Evolutionary conservation across 1,140 invertebrate species (phyloP).

Genomic region (Hypsibius dujardini): DNA sequence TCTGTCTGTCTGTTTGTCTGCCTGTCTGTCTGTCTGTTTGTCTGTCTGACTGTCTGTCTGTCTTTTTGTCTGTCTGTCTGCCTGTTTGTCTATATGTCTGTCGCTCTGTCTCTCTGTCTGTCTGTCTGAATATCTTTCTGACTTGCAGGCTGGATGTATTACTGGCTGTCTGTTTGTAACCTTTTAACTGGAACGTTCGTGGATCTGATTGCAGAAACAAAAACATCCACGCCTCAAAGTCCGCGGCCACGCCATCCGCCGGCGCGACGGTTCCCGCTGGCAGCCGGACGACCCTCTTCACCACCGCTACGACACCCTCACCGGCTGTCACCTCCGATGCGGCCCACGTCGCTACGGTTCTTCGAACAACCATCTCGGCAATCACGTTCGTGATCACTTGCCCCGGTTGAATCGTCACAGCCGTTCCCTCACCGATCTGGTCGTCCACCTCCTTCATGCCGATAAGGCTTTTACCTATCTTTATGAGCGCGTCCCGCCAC

Average conservation of each 20-base stretch:
- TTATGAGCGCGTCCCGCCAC: not conserved
- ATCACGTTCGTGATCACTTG: not conserved
- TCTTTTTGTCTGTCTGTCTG: no score
- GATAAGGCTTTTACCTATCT: not conserved
- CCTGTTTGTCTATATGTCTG: no score
- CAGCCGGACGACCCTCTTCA: not conserved
- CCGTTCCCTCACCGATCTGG: not conserved
- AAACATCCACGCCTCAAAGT: not conserved
- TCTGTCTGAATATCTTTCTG: no score
- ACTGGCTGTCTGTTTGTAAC: no score
- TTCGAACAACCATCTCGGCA: not conserved
- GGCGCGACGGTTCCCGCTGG: not conserved
- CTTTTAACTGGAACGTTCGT: no score
- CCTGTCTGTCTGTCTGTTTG: not conserved
- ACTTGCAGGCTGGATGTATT: no score
- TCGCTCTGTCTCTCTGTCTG: no score
- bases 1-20: not conserved
- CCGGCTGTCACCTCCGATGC: not conserved
- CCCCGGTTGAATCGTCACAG: not conserved
- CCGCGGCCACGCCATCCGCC: not conserved
- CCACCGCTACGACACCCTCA: not conserved
- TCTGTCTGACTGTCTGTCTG: not conserved
- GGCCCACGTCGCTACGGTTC: not conserved
- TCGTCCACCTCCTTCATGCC: not conserved
- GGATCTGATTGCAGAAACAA: not conserved